Evolutionary conservation across 2,797 vertebrate genomes (phyloP), one percentile per base, ranked within the genome.

Genomic region (Alca torda): DNA sequence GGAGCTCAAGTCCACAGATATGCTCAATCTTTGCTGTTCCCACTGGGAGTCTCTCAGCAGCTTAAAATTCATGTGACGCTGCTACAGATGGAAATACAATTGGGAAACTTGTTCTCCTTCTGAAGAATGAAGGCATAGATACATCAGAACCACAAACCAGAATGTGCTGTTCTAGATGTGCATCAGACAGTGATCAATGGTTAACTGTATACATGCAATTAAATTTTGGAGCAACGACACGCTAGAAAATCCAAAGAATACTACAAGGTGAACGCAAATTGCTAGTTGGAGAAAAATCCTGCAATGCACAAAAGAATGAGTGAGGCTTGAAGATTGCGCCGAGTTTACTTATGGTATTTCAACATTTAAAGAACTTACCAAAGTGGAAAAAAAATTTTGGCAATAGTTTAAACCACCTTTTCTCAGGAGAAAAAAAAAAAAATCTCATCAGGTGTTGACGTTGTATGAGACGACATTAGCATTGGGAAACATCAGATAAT

Each of bases 221-320:
- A 51, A n/a, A 30, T 16, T 87, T 80, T 30, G 63, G 26, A 85
- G 39, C 26, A 83, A 75, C 0, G 0, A 7, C 9, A 19, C 0
- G 0, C 35, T 16, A 72, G 39, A 64, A 87, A 75, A 78, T 37
- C 19, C 18, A 59, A 76, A 72, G 7, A 86, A 69, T 19, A 35
- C 4, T 53, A 64, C 31, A 72, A 8, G 2, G 28, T 28, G 31
- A 87, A 33, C 16, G 13, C 33, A 82, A 35, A 76, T 8, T 24
- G 31, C 11, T 31, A 57, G 13, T 1, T 59, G 30, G 46, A 69
- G 31, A 16, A 46, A 93, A 73, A 46, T 30, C 10, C 30, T 69
- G 41, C 46, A 50, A 37, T 8, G 18, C n/a, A 37, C 26, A 54
- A 73, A 46, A 33, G 6, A 82, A 48, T 35, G 33, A 61, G 7